Evolutionary conservation across 2,797 vertebrate genomes (phyloP).

Genomic region (Sebastes trivittatus): DNA sequence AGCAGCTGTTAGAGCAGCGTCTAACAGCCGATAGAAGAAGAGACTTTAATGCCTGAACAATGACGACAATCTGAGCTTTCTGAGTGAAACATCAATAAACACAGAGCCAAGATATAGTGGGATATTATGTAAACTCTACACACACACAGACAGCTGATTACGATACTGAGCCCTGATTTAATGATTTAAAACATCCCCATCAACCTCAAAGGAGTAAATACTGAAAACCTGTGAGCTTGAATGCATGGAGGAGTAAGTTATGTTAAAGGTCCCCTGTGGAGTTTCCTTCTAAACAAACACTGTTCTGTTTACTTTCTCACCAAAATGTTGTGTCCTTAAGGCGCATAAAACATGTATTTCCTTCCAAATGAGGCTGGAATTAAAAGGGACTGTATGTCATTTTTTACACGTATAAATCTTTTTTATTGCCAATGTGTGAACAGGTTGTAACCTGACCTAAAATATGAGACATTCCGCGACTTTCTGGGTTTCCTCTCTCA

Average conservation of each 20-base stretch:
- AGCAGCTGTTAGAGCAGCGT: not conserved
- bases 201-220: not conserved
- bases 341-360: constrained; percentile 6
- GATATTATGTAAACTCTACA: not conserved
- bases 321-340: not conserved
- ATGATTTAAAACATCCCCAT: not conserved
- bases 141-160: not conserved
- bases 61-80: not conserved
- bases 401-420: too few relatives aligned
- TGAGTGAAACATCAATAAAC: constrained; percentile 5
- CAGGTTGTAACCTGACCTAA: too few relatives aligned
- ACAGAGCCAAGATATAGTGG: not conserved
- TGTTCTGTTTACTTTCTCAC: constrained; percentile 3
- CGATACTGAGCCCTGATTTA: not conserved
- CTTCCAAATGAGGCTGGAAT: not conserved
- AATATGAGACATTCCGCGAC: too few relatives aligned
- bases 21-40: not conserved
- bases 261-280: not conserved
- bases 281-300: not conserved
- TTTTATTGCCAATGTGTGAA: too few relatives aligned
- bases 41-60: constrained; percentile 5
- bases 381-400: not conserved
- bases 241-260: not conserved
- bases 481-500: too few relatives aligned
- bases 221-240: not conserved